Evolutionary conservation across 53 echinoderm and acorn worm genomes (phyloP).

Genomic region (Temnopleurus reevesii): DNA sequence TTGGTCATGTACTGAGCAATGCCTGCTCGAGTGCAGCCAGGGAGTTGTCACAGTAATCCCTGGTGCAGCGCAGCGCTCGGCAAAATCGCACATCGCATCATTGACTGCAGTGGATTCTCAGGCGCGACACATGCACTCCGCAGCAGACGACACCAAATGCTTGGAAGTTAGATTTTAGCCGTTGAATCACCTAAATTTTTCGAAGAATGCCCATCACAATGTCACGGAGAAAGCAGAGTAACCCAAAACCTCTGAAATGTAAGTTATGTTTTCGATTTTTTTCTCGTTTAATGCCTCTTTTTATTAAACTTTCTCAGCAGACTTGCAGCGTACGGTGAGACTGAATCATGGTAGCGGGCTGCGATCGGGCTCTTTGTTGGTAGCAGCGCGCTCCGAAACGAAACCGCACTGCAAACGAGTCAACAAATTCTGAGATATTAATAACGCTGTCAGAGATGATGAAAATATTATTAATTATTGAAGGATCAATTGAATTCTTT

Average conservation of each 20-base stretch:
- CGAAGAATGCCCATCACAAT: slow-evolving; percentile 44
- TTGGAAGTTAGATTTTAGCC: background rate
- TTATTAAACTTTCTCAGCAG: background rate
- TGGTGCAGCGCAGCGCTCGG: too few species aligned
- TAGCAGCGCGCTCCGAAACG: background rate
- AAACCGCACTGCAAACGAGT: background rate
- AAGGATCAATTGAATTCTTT: background rate
- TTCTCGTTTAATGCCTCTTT: background rate
- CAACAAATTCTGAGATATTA: background rate
- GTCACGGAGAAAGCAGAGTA: slow-evolving; percentile 53
- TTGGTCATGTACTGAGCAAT: too few species aligned
- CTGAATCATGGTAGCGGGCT: background rate
- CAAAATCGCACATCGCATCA: too few species aligned
- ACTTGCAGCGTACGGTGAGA: background rate
- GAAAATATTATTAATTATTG: background rate
- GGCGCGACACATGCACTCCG: too few species aligned
- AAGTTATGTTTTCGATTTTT: background rate
- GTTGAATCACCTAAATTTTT: background rate
- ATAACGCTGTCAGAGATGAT: background rate
- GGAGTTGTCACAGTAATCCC: too few species aligned
- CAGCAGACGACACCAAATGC: slow-evolving; percentile 11
- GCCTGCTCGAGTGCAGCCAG: too few species aligned
- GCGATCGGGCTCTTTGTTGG: background rate
- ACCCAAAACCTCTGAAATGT: slow-evolving; percentile 43
- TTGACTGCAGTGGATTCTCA: too few species aligned